Evolutionary conservation across 2,797 vertebrate genomes (phyloP), one percentile per base, ranked within the genome.

Genomic region (Eidolon dupreanum): DNA sequence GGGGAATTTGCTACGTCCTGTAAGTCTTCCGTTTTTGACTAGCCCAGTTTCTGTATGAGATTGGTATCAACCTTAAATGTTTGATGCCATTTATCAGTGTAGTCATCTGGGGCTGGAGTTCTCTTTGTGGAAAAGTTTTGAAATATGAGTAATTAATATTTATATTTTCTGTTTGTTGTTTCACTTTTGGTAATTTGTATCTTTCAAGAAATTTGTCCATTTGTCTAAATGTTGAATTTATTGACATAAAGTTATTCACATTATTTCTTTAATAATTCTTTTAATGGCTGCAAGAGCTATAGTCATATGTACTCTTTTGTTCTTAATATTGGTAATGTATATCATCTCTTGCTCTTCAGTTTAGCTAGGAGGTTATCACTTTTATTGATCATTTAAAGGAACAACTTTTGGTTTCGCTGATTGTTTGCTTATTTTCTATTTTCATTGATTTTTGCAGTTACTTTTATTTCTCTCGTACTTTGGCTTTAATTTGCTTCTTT

Each of bases 181-280:
- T 96, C 65, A 96, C 95, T 94, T 93, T 92, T 88, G 84, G 26
- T 96, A 93, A 95, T 89, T 96, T 97, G 86, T 97, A 63, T 94
- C 93, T 96, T 97, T 96, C 68, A 95, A 75, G 77, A 53, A 88
- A 94, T 96, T 95, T 96, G 51, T 96, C 70, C 68, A 66, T 95
- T 96, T 96, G 89, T 96, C 89, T 96, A 89, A 96, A 96, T 96
- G 92, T 91, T 97, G 89, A 89, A 83, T 88, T 95, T 95, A 93
- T 77, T 87, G 68, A 24, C 71, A 24, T 94, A 90, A 93, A 89
- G 38, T 90, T 92, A 82, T 88, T 94, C 36, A 87, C 71, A 95
- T 1, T 94, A 73, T 88, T 83, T 70, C 33, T 46, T 96, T 87
- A 59, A 95, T 95, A 92, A 94, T 46, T 53, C 90, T 97, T 95